phyloP scores from a whole-genome alignment of 2,888 invertebrate species.

The Taphrorychus bicolor region DNA sequence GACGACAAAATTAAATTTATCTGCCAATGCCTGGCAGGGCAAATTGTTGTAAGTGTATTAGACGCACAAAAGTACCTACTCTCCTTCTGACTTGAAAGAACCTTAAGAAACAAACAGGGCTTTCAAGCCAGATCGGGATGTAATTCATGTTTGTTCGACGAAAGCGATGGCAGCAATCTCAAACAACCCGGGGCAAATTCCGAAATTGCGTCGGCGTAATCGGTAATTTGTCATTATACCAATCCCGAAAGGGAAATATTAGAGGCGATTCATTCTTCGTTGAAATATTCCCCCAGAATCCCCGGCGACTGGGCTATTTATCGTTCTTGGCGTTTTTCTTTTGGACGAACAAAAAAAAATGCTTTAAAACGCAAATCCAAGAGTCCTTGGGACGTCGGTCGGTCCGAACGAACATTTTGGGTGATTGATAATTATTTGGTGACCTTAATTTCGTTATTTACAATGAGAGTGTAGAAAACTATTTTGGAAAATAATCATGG shows the following conservation, averaged over 20 bases:
- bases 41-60: too few species aligned
- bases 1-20: too few species aligned
- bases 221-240: conserved; percentile 14
- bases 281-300: conserved; percentile 6
- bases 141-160: neutral
- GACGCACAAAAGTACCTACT: too few species aligned
- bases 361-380: conserved; percentile 1
- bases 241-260: conserved; percentile 9
- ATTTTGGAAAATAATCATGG: too few species aligned
- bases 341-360: neutral
- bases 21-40: too few species aligned
- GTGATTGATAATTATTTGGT: neutral
- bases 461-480: too few species aligned
- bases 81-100: too few species aligned
- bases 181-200: neutral
- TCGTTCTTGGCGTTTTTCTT: neutral
- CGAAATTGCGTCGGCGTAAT: conserved; percentile 11
- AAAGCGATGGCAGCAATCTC: conserved; percentile 1
- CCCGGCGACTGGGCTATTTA: neutral
- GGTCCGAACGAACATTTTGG: neutral
- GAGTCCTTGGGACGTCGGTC: neutral
- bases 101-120: neutral
- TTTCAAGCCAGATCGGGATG: neutral
- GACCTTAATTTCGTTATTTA: neutral
- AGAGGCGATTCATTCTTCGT: conserved; percentile 5